phyloP scores from a whole-genome alignment of 2,797 vertebrate species.

The Alcedo atthis region DNA sequence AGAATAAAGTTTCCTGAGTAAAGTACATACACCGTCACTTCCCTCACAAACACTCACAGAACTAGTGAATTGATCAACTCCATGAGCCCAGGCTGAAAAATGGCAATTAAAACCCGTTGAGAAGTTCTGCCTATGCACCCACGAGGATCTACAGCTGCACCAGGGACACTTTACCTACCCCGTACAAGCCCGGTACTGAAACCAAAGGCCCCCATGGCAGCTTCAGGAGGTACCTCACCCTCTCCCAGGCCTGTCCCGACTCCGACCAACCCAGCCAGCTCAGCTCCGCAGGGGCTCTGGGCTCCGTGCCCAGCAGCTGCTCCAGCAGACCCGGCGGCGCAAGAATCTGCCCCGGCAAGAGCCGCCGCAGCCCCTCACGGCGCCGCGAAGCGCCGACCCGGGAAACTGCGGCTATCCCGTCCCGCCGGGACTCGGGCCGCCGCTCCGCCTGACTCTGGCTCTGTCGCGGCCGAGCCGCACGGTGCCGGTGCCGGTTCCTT shows the following conservation, averaged over 20 bases:
- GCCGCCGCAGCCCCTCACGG: background rate
- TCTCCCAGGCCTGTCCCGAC: too few relatives aligned
- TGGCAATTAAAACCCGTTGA: fast-evolving
- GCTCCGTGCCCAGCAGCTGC: background rate
- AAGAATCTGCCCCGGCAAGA: too few relatives aligned
- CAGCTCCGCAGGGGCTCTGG: background rate
- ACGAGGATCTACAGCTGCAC: too few relatives aligned
- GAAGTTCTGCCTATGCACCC: background rate
- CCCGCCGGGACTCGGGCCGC: background rate
- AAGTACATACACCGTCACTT: background rate
- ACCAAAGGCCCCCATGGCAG: fast-evolving
- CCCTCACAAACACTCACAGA: background rate
- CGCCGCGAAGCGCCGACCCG: background rate
- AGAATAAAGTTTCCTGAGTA: background rate
- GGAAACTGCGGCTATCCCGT: background rate
- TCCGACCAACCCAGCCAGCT: too few relatives aligned
- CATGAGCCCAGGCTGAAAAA: background rate
- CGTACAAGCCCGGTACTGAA: fast-evolving
- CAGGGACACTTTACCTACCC: fast-evolving
- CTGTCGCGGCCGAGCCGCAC: too few relatives aligned
- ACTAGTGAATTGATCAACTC: background rate
- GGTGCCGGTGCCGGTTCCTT: background rate
- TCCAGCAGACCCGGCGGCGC: background rate
- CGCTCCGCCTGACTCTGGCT: background rate
- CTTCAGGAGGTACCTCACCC: fast-evolving